phyloP scores from a whole-genome alignment of 1,140 invertebrate species.

The Telenomus remus region DNA sequence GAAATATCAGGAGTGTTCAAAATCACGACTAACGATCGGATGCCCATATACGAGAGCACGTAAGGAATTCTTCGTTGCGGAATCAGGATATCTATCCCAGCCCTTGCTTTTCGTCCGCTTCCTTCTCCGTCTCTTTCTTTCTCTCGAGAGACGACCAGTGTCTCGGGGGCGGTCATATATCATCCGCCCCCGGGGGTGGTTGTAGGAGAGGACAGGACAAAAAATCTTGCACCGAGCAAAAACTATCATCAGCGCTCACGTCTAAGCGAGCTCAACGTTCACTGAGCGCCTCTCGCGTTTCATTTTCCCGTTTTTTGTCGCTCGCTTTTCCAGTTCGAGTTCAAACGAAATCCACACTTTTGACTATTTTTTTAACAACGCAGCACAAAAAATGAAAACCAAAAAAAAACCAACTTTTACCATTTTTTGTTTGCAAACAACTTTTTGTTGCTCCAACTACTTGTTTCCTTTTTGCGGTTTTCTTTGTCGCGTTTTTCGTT shows the following conservation, averaged over 20 bases:
- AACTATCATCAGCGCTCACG: conserved; percentile 74
- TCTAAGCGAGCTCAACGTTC: conserved; percentile 72
- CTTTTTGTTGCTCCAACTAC: conserved; percentile 11
- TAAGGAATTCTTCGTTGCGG: conserved; percentile 68
- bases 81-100: conserved; percentile 55
- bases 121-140: conserved; percentile 55
- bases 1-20: conserved; percentile 56
- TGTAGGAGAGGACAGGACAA: conserved; percentile 67
- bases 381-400: background rate
- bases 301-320: conserved; percentile 56
- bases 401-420: too few species aligned
- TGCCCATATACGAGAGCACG: conserved; percentile 48
- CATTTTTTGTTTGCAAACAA: too few species aligned
- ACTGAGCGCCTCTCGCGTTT: conserved; percentile 57
- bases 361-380: conserved; percentile 22
- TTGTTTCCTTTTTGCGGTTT: conserved; percentile 48
- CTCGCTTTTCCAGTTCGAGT: conserved; percentile 38
- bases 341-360: conserved; percentile 49
- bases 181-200: conserved; percentile 70
- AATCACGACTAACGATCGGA: conserved; percentile 62
- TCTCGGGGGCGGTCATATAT: conserved; percentile 76
- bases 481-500: conserved; percentile 37
- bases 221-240: conserved; percentile 74
- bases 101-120: conserved; percentile 26
- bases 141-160: conserved; percentile 70